Evolutionary conservation across 2,888 invertebrate genomes (phyloP).

Genomic region (Atrina japonica): DNA sequence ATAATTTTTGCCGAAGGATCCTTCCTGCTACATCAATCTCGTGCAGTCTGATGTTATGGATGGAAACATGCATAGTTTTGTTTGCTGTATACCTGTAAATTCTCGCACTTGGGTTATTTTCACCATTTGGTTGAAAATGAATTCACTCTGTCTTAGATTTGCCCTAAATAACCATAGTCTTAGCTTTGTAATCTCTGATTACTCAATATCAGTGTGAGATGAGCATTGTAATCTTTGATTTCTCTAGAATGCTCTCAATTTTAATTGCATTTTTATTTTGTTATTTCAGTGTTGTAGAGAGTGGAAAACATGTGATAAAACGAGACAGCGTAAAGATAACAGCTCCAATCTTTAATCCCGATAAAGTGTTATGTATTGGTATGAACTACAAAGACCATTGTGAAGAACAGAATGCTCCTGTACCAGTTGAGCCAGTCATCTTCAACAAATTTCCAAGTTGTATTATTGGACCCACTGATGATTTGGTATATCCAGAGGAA

Average conservation of each 20-base stretch:
- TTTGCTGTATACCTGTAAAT: background rate
- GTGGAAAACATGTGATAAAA: conserved; percentile 57
- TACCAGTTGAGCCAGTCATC: conserved; percentile 90
- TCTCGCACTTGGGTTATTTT: background rate
- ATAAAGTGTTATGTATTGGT: conserved; percentile 92
- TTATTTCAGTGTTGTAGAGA: conserved; percentile 60
- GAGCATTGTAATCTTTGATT: no score
- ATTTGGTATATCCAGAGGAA: conserved; percentile 63
- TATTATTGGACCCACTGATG: conserved; percentile 85
- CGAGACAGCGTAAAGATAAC: conserved; percentile 62
- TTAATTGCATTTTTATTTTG: background rate
- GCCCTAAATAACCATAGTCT: no score
- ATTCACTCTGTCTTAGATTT: no score
- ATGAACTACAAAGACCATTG: conserved; percentile 94
- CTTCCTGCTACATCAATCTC: no score
- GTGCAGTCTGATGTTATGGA: no score
- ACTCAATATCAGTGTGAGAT: no score
- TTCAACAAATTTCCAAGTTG: conserved; percentile 93
- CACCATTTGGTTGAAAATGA: background rate
- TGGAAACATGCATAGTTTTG: no score
- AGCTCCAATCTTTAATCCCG: conserved; percentile 89
- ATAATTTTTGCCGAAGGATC: no score
- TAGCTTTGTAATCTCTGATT: no score
- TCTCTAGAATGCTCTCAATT: background rate
- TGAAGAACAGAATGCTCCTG: conserved; percentile 88